Evolutionary conservation across 2,888 invertebrate genomes (phyloP).

Genomic region (Camptogramma bilineatum): DNA sequence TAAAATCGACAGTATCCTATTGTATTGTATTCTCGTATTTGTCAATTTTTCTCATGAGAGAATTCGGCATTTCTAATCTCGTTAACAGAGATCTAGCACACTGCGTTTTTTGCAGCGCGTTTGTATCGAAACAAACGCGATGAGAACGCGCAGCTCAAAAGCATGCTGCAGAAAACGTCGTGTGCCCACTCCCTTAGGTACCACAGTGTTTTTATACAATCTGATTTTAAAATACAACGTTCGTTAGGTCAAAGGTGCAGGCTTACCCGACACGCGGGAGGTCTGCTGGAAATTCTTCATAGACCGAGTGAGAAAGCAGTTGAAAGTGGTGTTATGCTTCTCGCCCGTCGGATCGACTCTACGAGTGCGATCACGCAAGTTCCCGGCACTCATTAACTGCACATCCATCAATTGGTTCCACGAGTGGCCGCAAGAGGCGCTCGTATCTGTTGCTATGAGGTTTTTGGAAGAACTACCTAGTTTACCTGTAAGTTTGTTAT

Average conservation of each 20-base stretch:
- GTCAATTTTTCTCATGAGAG: too few species aligned
- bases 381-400: conserved; percentile 97
- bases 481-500: conserved; percentile 88
- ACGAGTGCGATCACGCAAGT: conserved; percentile 95
- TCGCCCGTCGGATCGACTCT: conserved; percentile 98
- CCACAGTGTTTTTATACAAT: neutral
- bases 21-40: too few species aligned
- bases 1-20: too few species aligned
- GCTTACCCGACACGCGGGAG: conserved; percentile 95
- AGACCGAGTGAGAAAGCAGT: conserved; percentile 95
- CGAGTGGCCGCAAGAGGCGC: conserved; percentile 99
- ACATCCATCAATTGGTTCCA: conserved; percentile 99
- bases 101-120: too few species aligned
- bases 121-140: too few species aligned
- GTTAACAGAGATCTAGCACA: too few species aligned
- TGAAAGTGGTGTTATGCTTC: conserved; percentile 97
- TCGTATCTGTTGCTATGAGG: conserved; percentile 95
- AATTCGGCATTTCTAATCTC: too few species aligned
- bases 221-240: neutral
- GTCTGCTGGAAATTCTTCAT: conserved; percentile 99
- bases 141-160: too few species aligned
- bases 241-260: conserved; percentile 91
- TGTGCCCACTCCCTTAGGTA: neutral
- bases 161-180: too few species aligned
- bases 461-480: conserved; percentile 93